A percentile compares a stretch with the other conserved stretches of the same genome.
phyloP scores from a whole-genome alignment of 2,113 vertebrate species.

The Aviceda subcristata region DNA sequence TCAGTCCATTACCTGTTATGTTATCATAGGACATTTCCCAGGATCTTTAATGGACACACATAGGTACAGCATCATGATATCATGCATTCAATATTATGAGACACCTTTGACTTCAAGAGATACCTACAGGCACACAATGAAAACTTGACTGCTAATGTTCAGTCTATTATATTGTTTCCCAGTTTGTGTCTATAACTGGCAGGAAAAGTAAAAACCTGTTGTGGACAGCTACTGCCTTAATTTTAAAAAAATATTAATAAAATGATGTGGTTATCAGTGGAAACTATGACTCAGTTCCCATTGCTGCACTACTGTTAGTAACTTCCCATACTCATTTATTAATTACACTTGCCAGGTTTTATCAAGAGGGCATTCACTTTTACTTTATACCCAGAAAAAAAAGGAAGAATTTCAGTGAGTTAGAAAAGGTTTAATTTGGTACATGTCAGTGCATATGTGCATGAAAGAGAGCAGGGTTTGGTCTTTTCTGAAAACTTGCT shows the following conservation, averaged over 20 bases:
- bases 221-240: not conserved
- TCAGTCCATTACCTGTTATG: fast-evolving
- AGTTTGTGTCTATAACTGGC: not conserved
- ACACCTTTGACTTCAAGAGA: not conserved
- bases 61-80: fast-evolving
- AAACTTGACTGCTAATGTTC: not conserved
- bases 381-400: not conserved
- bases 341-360: not conserved
- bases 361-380: not conserved
- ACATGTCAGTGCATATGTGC: not conserved
- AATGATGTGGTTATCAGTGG: not conserved
- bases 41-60: not conserved
- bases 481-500: not conserved
- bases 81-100: fast-evolving
- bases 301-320: not conserved
- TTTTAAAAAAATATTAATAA: not conserved
- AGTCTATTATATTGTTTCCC: not conserved
- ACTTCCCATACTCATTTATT: not conserved
- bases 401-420: not conserved
- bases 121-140: not conserved
- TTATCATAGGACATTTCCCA: not conserved
- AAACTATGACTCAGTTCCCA: not conserved
- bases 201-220: not conserved
- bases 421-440: not conserved
- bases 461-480: not conserved